These are phyloP conservation scores for Pseudomyrmex cubaensis DNA, from an alignment of 1,140 invertebrate genomes.

Conservation along the genomic window DNA sequence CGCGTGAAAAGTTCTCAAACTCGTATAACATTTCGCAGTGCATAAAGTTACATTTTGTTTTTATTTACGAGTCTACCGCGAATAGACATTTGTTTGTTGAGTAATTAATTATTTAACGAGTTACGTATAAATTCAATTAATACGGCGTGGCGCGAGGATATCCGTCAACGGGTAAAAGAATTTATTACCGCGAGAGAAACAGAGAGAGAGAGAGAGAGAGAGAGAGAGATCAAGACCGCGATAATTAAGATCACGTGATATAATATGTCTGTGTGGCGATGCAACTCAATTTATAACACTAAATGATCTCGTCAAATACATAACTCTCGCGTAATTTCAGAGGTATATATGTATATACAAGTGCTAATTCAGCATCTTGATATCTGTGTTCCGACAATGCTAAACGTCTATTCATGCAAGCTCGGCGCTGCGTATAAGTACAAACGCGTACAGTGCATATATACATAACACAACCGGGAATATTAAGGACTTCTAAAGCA, in stretches of 20 bases:
- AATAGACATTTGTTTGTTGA: neutral
- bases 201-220: neutral
- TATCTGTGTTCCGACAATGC: neutral
- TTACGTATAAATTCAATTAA: neutral
- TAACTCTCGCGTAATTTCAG: too few relatives aligned
- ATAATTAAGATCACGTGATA: neutral
- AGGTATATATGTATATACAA: too few relatives aligned
- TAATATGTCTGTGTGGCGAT: too few relatives aligned
- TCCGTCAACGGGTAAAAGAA: too few relatives aligned
- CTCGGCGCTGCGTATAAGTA: constrained; percentile 17
- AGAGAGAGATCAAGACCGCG: neutral
- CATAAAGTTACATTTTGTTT: neutral
- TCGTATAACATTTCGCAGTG: constrained; percentile 4
- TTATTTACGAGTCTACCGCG: constrained; percentile 3
- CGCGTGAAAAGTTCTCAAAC: constrained; percentile 22
- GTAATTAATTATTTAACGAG: neutral
- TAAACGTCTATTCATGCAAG: neutral
- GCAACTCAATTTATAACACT: too few relatives aligned
- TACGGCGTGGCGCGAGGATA: neutral
- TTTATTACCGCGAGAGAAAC: neutral
- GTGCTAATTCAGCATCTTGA: neutral
- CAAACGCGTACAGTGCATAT: neutral
- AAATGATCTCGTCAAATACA: too few relatives aligned
- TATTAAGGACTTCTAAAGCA: neutral
- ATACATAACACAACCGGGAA: neutral